Evolutionary conservation across 2,113 vertebrate species (phyloP), one percentile per base, ranked within the genome.

Genomic region (Heterochromis multidens): DNA sequence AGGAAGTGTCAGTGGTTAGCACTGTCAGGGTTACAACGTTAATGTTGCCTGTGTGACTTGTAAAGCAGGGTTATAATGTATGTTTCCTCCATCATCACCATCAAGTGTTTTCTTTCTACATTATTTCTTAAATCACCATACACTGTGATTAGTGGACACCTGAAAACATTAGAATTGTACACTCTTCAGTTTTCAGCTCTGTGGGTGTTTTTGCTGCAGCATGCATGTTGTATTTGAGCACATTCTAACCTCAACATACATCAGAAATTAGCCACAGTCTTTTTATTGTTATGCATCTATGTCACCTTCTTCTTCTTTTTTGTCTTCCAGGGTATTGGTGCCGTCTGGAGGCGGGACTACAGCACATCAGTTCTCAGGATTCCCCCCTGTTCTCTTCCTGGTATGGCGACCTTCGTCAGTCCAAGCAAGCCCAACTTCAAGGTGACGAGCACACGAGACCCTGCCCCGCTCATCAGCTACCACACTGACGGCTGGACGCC

Each of bases 361-460:
- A 96, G 91, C 94, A 81, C 96, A 25, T 87, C 96, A 13, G 94
- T 96, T 46, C 95, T 96, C 91, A 95, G 95, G 94, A 95, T 96
- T 76, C 92, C 96, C 52, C 10, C 89, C 0, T 97, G 96, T 79
- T 95, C 97, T 60, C 96, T 99, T 43, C 98, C 99, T 4, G 87
- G 98, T 93, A 98, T 99, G 97, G 97, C 96, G 9, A 97, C 97
- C 16, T 99, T 98, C 78, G 97, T 99, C 93, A 97, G 94, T 3
- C 88, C 96, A 29, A 96, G 94, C 92, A 99, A 98, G 84, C 96
- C 97, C 23, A 97, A 97, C 90, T 97, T 99, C 82, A 96, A 96
- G 93, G 96, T 98, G 58, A 98, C 97, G 78, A 95, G 97, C 92
- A 97, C 97, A 82, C 96, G 97, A 59, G 97, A 98, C 94, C 96